phyloP scores from a whole-genome alignment of 2,113 vertebrate genomes.

The Zingel zingel region DNA sequence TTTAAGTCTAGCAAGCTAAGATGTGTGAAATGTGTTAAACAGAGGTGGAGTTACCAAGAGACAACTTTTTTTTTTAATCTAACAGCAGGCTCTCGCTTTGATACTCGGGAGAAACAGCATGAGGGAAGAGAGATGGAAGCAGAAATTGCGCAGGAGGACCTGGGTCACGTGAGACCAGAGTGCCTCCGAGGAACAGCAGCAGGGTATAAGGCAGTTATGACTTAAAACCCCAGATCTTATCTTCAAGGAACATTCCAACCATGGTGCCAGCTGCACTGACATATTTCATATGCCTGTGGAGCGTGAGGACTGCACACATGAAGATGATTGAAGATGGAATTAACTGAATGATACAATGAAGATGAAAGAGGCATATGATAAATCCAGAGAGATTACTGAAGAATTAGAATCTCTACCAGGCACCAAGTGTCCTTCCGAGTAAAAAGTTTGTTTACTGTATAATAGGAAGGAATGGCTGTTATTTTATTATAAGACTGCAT shows the following conservation, averaged over 20 bases:
- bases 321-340: conserved; percentile 2
- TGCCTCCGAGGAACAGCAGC: conserved; percentile 16
- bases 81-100: conserved; percentile 46
- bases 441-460: neutral
- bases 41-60: conserved; percentile 42
- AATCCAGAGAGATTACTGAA: neutral
- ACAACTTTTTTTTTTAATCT: conserved; percentile 14
- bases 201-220: neutral
- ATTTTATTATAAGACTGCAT: conserved; percentile 7
- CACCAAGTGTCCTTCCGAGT: neutral
- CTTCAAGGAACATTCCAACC: conserved; percentile 36
- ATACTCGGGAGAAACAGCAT: conserved; percentile 36
- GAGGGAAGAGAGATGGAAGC: conserved; percentile 16
- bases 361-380: neutral
- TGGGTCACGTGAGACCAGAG: conserved; percentile 37
- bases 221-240: conserved; percentile 34
- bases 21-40: conserved; percentile 34
- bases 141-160: conserved; percentile 7
- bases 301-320: conserved; percentile 7
- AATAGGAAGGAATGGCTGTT: neutral
- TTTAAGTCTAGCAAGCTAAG: conserved; percentile 9
- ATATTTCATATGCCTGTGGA: conserved; percentile 1
- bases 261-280: conserved; percentile 24
- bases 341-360: conserved; percentile 1
- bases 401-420: neutral